Evolutionary conservation across 2,113 vertebrate genomes (phyloP).

Genomic region (Eublepharis macularius): DNA sequence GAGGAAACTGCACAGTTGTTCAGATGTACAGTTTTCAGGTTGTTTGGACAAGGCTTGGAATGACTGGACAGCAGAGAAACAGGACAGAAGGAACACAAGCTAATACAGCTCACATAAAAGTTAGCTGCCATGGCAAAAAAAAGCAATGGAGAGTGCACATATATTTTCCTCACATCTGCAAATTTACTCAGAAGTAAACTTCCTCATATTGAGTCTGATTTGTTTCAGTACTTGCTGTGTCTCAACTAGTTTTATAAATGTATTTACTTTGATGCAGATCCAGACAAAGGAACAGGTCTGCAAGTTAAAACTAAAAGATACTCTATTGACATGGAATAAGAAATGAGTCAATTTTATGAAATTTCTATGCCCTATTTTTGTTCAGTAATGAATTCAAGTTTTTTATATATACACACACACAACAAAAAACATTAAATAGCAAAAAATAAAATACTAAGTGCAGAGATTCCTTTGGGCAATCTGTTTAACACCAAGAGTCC

Average conservation of each 20-base stretch:
- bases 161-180: too few relatives aligned
- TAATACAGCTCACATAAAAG: too few relatives aligned
- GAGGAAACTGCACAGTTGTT: background rate
- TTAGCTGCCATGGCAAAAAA: too few relatives aligned
- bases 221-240: background rate
- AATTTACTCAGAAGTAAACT: background rate
- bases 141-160: too few relatives aligned
- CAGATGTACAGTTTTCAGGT: background rate
- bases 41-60: background rate
- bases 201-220: background rate
- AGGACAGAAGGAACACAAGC: too few relatives aligned
- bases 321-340: background rate
- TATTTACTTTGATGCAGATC: background rate
- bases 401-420: too few relatives aligned
- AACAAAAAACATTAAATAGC: too few relatives aligned
- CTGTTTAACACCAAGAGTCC: too few relatives aligned
- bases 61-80: background rate
- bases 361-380: too few relatives aligned
- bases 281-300: background rate
- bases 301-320: background rate
- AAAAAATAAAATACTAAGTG: too few relatives aligned
- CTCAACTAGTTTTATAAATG: background rate
- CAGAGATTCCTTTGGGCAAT: too few relatives aligned
- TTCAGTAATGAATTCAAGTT: too few relatives aligned
- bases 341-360: background rate